Evolutionary conservation across 64 coral and sea anemone genomes (phyloP).

Genomic region (Dendronephthya gigantea): DNA sequence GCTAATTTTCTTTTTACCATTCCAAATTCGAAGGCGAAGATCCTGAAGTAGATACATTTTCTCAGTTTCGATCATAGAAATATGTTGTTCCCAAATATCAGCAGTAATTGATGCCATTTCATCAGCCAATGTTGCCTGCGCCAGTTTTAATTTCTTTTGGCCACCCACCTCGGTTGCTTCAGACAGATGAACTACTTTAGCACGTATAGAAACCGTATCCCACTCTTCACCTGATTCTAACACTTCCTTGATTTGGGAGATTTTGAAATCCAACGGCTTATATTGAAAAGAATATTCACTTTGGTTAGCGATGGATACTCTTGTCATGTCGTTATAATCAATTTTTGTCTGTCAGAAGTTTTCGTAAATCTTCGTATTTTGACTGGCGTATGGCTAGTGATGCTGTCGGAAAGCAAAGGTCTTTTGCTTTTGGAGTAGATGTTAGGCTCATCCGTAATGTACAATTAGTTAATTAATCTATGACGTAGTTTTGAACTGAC

Average conservation of each 20-base stretch:
- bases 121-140: neutral
- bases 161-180: neutral
- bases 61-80: neutral
- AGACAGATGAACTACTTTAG: neutral
- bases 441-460: too few relatives aligned
- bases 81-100: neutral
- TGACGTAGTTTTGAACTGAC: too few relatives aligned
- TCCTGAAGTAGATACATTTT: neutral
- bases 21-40: neutral
- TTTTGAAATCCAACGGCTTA: neutral
- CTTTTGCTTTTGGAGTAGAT: slow-evolving; percentile 23
- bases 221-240: neutral
- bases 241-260: neutral
- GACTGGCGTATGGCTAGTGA: neutral
- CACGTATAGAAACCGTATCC: neutral
- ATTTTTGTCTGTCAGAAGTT: slow-evolving; percentile 24
- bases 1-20: neutral
- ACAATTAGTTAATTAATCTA: too few relatives aligned
- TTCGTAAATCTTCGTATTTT: neutral
- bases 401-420: slow-evolving; percentile 18
- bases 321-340: slow-evolving; percentile 40
- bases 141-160: neutral
- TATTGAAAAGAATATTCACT: slow-evolving; percentile 38
- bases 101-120: neutral
- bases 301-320: slow-evolving; percentile 8